Base-by-base conservation (phyloP, 2,888 invertebrate species). In the Habroteleia sp. region DNA sequence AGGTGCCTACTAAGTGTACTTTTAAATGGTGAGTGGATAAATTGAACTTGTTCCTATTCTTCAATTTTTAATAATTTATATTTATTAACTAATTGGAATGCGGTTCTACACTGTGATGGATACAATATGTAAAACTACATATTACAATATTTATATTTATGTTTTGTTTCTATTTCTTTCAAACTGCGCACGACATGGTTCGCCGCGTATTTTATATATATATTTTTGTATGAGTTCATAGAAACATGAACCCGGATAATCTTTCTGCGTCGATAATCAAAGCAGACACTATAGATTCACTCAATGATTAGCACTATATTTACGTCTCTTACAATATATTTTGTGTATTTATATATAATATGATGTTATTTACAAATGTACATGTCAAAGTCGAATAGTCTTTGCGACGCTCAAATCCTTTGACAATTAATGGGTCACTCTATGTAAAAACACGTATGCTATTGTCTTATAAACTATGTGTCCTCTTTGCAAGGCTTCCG, bases 121-220 rank as follows among this genome's bases (percentile, higher is more conserved):
- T 87, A 87, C 85, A 86, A 86, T 86, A 86, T 87, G 85, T 87
- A 87, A 87, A 86, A 85, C 85, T 87, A 86, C 84, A 83, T 84
- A 80, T 83, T 86, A 86, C 81, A 80, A 81, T 86, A 87, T 83
- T 81, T 81, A 83, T 85, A 82, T 78, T 79, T 82, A 81, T 82
- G 79, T 77, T 81, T 63, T 63, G 35, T 48, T 56, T 63, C 39
- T 62, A 46, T 72, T 63, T 58, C 46, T 71, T 65, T 58, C 33
- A 17, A 58, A 42, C 6, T 29, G 33, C 50, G 41, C 25, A 23
- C 42, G 29, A n/a, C 33, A 17, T 14, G n/a, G 27, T 35, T 42
- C 42, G 37, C 50, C 50, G 10, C 7, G 42, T 44, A 16, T 44
- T 54, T 54, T 54, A 37, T 65, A 23, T 69, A 31, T 56, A 65